Evolutionary conservation across 2,113 vertebrate species (phyloP).

Genomic region (Marcusenius ussheri): DNA sequence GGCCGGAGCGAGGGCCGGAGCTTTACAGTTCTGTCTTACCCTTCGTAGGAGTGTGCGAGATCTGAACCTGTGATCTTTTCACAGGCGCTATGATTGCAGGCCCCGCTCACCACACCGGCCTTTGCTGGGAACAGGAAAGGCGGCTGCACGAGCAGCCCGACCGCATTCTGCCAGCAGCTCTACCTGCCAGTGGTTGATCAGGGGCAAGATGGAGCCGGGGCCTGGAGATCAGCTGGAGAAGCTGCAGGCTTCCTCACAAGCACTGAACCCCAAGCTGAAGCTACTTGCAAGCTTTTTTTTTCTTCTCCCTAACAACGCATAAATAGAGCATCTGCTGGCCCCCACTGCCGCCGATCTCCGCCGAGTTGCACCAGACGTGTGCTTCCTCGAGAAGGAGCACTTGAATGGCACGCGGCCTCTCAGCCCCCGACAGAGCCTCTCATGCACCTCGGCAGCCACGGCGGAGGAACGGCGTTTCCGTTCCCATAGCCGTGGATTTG

Average conservation of each 20-base stretch:
- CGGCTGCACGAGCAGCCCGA: neutral
- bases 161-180: neutral
- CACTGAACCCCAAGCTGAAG: neutral
- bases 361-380: neutral
- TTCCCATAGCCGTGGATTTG: neutral
- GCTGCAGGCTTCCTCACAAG: neutral
- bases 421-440: neutral
- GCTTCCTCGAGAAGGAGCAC: neutral
- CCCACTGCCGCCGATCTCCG: neutral
- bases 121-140: neutral
- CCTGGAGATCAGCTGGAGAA: neutral
- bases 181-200: neutral
- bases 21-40: neutral
- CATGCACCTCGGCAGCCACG: neutral
- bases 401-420: neutral
- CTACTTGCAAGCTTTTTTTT: neutral
- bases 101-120: neutral
- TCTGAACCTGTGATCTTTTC: neutral
- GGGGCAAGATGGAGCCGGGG: neutral
- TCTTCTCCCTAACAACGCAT: neutral
- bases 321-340: neutral
- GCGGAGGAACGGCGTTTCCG: too few relatives aligned
- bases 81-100: neutral
- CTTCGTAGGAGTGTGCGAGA: neutral
- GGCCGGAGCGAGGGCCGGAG: neutral